phyloP scores from a whole-genome alignment of 2,797 vertebrate genomes.

The Tarsius wallacei region DNA sequence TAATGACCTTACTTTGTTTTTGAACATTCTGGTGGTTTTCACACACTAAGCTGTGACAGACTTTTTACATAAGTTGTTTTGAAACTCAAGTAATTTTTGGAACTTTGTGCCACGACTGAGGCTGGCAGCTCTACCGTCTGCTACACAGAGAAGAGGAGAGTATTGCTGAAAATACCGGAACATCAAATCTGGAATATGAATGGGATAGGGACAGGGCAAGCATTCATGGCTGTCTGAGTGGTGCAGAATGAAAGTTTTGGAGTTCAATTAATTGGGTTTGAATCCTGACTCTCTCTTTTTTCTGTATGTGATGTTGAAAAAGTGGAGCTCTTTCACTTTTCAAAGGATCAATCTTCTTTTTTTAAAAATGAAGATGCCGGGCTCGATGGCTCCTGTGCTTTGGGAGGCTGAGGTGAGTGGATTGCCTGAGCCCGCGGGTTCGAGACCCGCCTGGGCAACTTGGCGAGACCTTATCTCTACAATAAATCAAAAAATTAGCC shows the following conservation, averaged over 20 bases:
- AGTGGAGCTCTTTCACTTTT: background rate
- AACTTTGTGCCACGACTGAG: background rate
- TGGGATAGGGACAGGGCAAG: background rate
- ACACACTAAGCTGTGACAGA: background rate
- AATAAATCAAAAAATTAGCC: too few species aligned
- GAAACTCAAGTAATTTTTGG: background rate
- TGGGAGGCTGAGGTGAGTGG: too few species aligned
- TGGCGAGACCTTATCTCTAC: too few species aligned
- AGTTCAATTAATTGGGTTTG: background rate
- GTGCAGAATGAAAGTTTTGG: background rate
- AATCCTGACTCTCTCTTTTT: background rate
- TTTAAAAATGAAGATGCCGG: background rate
- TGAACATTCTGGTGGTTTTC: background rate
- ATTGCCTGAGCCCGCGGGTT: too few species aligned
- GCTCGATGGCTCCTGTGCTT: too few species aligned
- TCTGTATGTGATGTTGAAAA: background rate
- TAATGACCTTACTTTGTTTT: background rate
- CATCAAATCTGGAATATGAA: background rate
- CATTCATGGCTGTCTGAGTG: accelerated
- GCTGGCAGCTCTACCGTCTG: background rate
- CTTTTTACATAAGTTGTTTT: background rate
- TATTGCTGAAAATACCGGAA: background rate
- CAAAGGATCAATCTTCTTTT: background rate
- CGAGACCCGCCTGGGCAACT: too few species aligned
- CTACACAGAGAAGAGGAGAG: background rate